phyloP scores from a whole-genome alignment of 1,140 invertebrate genomes.

The Tribolium castaneum region DNA sequence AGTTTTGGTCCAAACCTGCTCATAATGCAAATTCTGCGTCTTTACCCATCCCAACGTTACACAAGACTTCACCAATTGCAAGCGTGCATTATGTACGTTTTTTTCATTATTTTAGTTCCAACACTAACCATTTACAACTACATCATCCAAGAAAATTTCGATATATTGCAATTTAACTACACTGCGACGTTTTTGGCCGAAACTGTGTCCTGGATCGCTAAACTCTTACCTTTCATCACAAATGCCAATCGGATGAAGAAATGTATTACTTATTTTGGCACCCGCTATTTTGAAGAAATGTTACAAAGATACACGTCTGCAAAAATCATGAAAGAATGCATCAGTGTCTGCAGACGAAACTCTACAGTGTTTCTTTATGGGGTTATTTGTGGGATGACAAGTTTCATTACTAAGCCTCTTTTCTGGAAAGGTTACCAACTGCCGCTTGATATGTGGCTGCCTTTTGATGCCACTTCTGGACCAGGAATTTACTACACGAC shows the following conservation, averaged over 20 bases:
- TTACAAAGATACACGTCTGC: neutral
- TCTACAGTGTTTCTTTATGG: neutral
- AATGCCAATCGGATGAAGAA: neutral
- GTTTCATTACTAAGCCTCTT: neutral
- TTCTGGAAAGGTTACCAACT: neutral
- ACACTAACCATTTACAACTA: neutral
- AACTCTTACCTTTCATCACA: neutral
- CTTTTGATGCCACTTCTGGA: neutral
- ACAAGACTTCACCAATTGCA: neutral
- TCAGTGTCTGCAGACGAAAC: neutral
- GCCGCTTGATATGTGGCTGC: neutral
- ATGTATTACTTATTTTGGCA: neutral
- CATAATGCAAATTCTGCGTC: neutral
- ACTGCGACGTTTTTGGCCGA: neutral
- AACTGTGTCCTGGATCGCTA: neutral
- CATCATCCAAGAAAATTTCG: neutral
- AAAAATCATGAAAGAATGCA: neutral
- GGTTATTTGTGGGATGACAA: neutral
- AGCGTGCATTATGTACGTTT: neutral
- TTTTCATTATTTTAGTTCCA: conserved; percentile 1
- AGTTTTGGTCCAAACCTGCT: neutral
- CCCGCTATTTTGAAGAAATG: neutral
- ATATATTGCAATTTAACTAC: neutral
- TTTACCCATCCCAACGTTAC: neutral
- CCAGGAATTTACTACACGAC: neutral